phyloP scores from a whole-genome alignment of 2,113 vertebrate species.

The Helogale parvula region DNA sequence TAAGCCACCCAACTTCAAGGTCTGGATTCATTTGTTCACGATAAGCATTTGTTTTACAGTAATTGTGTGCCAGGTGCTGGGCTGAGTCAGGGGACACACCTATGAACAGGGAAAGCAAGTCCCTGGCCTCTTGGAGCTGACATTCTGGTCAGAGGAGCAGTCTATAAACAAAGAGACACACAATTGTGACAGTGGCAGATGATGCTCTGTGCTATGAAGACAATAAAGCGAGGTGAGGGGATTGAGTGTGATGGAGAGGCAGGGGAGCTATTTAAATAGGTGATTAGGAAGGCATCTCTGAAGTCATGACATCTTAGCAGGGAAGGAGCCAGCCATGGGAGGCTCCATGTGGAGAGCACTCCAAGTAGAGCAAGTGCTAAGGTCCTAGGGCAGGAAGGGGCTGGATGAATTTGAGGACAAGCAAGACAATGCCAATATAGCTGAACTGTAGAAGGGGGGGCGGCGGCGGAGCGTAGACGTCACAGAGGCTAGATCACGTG shows the following conservation, averaged over 20 bases:
- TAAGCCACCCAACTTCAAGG: background rate
- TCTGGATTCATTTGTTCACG: background rate
- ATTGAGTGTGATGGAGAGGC: background rate
- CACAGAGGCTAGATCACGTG: background rate
- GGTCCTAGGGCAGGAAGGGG: background rate
- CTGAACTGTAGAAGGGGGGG: background rate
- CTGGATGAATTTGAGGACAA: background rate
- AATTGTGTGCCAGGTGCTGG: background rate
- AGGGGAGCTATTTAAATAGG: background rate
- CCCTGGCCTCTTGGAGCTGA: background rate
- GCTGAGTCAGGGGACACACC: background rate
- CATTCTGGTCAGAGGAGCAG: background rate
- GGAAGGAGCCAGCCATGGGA: background rate
- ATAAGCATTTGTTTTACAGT: background rate
- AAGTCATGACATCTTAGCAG: background rate
- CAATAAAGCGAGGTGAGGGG: background rate
- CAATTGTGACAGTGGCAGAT: background rate
- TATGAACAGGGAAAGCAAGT: background rate
- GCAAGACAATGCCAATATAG: background rate
- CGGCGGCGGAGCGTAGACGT: background rate
- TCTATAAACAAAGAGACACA: background rate
- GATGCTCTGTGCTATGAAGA: background rate
- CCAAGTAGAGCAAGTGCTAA: background rate
- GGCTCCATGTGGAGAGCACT: background rate
- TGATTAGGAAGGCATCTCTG: background rate